A percentile compares a stretch with the other conserved stretches of the same genome.
Evolutionary conservation across 2,888 invertebrate species (phyloP).

Genomic region (Trypoxylon attenuatum): DNA sequence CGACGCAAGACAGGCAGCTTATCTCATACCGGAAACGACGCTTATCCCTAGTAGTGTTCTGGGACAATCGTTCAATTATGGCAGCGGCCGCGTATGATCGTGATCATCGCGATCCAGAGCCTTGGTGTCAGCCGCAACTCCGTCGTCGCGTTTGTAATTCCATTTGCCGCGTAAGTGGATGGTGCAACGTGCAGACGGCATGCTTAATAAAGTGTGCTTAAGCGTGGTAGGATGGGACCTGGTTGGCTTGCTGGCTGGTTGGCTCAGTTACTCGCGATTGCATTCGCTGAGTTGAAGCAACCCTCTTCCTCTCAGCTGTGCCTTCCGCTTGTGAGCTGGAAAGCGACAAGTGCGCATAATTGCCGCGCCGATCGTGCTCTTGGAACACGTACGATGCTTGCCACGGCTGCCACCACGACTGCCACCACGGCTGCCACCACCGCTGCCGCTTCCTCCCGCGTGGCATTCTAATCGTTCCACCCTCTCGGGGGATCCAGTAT

Average conservation of each 20-base stretch:
- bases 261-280: no score
- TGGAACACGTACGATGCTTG: slow-evolving; percentile 15
- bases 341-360: slow-evolving; percentile 44
- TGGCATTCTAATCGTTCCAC: slow-evolving; percentile 5
- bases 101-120: no score
- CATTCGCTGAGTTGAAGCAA: slow-evolving; percentile 25
- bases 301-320: background rate
- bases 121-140: no score
- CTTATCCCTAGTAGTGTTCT: no score
- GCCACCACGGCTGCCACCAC: no score
- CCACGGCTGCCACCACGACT: no score
- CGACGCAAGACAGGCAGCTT: no score
- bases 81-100: no score
- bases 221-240: slow-evolving; percentile 48
- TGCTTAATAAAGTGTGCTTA: slow-evolving; percentile 67
- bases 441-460: background rate
- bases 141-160: slow-evolving; percentile 66
- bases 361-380: slow-evolving; percentile 43
- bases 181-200: slow-evolving; percentile 59
- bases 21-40: no score
- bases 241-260: slow-evolving; percentile 21
- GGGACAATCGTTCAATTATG: no score
- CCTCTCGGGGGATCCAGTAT: background rate
- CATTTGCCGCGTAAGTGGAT: slow-evolving; percentile 63
- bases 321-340: slow-evolving; percentile 10